A percentile compares a stretch with the other conserved stretches of the same genome.
phyloP scores from a whole-genome alignment of 2,113 vertebrate genomes.

The Zeus faber region DNA sequence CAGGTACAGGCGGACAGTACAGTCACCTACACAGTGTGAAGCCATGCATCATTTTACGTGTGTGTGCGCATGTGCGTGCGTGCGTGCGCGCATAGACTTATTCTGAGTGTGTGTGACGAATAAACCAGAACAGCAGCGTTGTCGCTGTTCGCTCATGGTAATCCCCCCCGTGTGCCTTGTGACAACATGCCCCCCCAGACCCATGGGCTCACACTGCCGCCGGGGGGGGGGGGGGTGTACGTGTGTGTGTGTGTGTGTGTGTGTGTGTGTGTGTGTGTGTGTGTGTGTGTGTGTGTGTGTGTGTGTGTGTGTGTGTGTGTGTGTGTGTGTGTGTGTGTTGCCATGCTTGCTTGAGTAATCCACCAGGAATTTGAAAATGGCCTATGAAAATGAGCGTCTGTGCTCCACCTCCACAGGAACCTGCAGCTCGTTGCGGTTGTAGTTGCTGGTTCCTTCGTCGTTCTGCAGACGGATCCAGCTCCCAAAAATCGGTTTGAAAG shows the following conservation, averaged over 20 bases:
- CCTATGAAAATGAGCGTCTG: not conserved
- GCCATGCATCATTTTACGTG: not conserved
- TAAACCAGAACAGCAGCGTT: not conserved
- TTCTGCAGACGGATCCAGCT: no score
- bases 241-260: no score
- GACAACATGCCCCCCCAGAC: conserved; percentile 3
- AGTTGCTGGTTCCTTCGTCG: no score
- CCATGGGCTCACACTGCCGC: not conserved
- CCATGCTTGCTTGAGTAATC: not conserved
- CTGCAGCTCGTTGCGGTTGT: no score
- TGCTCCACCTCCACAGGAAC: no score
- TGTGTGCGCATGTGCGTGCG: not conserved
- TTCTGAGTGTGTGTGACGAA: not conserved
- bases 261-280: no score
- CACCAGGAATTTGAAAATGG: not conserved
- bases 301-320: no score
- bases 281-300: no score
- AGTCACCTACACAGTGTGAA: no score
- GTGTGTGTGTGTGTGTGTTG: no score
- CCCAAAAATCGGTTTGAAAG: no score
- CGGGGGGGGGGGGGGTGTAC: not conserved
- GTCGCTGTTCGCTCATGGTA: conserved; percentile 1
- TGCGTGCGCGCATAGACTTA: conserved; percentile 2
- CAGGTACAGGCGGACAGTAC: no score
- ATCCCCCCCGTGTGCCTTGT: conserved; percentile 17